Base-by-base conservation (phyloP, 2,797 vertebrate species). In the Urophycis tenuis region DNA sequence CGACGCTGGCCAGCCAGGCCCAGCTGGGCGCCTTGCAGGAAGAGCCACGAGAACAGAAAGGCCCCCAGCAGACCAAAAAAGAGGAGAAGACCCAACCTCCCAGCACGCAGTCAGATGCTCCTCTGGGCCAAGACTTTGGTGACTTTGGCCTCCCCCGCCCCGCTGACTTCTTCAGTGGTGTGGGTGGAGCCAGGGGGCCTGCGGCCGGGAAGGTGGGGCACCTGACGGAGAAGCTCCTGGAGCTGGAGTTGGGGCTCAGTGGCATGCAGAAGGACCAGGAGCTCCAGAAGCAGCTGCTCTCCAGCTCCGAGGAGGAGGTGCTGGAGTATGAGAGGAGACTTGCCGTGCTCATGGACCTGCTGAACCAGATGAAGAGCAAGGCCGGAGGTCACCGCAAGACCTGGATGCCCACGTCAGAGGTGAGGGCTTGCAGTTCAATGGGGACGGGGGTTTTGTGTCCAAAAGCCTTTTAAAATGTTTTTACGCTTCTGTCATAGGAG, bases 11-110 rank as follows among this genome's bases (percentile, higher is more conserved):
- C 79, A 94, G 90, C 89, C 94, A 96, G 78, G 93, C 92, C 78
- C 93, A 96, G 1, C 92, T 95, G 34, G 93, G 92, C 64, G 94
- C 95, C n/a, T 80, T 96, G 78, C 95, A 95, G 80, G 73, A 94
- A 80, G 73, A 83, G 49, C 60, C 78, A 1, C 41, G 71, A 10
- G 75, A 78, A 71, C 31, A 34, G 19, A 19, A 34, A 39, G 72
- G 10, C 84, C 64, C 82, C 22, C 84, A 77, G 79, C 82, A 83
- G 12, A 25, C 45, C n/a, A 73, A 81, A 17, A 73, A 81, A 17
- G 77, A 41, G 25, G 34, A 41, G 80, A 82, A 84, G 11, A 29
- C 8, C 60, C n/a, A 12, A 29, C 60, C 60, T 67, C 29, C 34
- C 19, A 72, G 81, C 19, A 77, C 15, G 30, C 78, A 72, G 30